phyloP scores from a whole-genome alignment of 1,140 invertebrate genomes.

The Papilio aristodemus region DNA sequence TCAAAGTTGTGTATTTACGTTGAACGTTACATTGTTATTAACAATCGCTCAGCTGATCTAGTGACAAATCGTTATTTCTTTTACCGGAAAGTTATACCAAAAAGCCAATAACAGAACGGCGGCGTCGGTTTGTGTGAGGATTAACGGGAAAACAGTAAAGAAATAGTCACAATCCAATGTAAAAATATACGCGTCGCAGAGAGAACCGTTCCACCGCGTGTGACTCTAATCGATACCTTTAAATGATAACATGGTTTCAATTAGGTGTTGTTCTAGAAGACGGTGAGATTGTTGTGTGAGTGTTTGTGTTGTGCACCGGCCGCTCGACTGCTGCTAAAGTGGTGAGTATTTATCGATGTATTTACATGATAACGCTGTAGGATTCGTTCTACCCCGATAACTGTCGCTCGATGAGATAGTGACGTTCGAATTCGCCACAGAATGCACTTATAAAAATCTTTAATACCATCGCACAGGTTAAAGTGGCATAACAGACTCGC shows the following conservation, averaged over 20 bases:
- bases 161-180: conserved; percentile 66
- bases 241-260: conserved; percentile 80
- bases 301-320: conserved; percentile 50
- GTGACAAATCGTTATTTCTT: conserved; percentile 50
- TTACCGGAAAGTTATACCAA: neutral
- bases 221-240: conserved; percentile 77
- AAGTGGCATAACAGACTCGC: neutral
- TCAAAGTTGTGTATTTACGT: conserved; percentile 38
- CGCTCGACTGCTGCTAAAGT: conserved; percentile 42
- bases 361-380: conserved; percentile 62
- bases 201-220: conserved; percentile 67
- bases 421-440: conserved; percentile 34
- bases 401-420: conserved; percentile 42
- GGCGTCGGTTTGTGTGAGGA: conserved; percentile 36
- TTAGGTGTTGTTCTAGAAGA: conserved; percentile 69
- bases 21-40: conserved; percentile 71
- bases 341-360: conserved; percentile 69
- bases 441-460: conserved; percentile 27
- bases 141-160: conserved; percentile 51
- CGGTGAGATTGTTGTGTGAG: conserved; percentile 60
- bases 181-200: conserved; percentile 75
- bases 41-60: conserved; percentile 74
- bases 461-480: neutral
- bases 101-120: neutral
- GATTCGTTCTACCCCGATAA: conserved; percentile 74